These are phyloP conservation scores for Oryzaephilus surinamensis DNA, from an alignment of 1,140 invertebrate genomes.

Conservation along the genomic window DNA sequence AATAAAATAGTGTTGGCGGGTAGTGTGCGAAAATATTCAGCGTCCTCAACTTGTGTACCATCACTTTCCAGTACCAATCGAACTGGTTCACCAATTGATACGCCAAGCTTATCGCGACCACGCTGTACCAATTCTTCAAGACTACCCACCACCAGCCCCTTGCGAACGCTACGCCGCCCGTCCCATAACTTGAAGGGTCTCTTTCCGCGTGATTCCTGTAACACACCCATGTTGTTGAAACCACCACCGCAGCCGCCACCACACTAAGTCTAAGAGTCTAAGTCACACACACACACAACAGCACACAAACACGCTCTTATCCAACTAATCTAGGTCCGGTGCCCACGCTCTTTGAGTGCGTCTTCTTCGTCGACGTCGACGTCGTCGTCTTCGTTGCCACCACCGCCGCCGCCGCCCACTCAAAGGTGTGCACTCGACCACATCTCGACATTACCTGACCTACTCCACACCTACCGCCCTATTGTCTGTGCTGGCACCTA, in stretches of 20 bases:
- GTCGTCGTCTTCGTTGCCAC: not conserved
- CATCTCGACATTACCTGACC: conserved; percentile 27
- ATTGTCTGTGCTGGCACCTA: conserved; percentile 5
- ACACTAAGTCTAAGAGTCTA: not conserved
- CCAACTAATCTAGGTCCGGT: too few relatives aligned
- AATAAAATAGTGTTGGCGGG: conserved; percentile 84
- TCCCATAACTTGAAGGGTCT: conserved; percentile 98
- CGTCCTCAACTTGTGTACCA: conserved; percentile 91
- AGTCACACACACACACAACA: too few relatives aligned
- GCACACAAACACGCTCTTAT: too few relatives aligned
- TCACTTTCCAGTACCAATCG: conserved; percentile 84
- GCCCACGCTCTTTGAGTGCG: too few relatives aligned
- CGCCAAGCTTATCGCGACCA: conserved; percentile 84
- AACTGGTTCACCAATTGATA: conserved; percentile 69
- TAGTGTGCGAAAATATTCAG: conserved; percentile 84
- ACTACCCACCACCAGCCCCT: conserved; percentile 84
- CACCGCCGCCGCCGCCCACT: conserved; percentile 3
- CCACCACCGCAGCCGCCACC: conserved; percentile 1
- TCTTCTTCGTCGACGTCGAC: too few relatives aligned
- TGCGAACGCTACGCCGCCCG: conserved; percentile 84
- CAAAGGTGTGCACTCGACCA: conserved; percentile 13
- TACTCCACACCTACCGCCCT: conserved; percentile 20
- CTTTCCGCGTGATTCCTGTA: conserved; percentile 82
- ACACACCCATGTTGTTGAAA: conserved; percentile 21
- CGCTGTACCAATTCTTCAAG: conserved; percentile 84